Evolutionary conservation across 2,113 vertebrate species (phyloP).

Genomic region (Tretioscincus oriximinensis): DNA sequence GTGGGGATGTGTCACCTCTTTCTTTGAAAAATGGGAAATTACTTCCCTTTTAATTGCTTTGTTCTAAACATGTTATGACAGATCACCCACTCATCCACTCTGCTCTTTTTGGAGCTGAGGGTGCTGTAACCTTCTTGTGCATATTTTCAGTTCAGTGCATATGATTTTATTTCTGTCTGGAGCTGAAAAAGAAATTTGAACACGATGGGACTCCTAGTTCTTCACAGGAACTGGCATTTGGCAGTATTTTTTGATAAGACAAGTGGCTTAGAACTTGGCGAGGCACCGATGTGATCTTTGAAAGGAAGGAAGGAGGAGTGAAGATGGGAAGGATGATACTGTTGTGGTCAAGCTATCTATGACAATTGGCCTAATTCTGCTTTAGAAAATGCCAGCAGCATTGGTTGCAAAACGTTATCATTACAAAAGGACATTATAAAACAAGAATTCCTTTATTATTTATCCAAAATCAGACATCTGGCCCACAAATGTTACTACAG

Average conservation of each 20-base stretch:
- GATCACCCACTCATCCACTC: slow-evolving; percentile 38
- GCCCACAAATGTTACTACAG: no score
- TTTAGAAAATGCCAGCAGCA: neutral
- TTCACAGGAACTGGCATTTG: slow-evolving; percentile 21
- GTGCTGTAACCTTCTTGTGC: slow-evolving; percentile 31
- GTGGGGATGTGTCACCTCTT: slow-evolving; percentile 17
- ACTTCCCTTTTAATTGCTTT: slow-evolving; percentile 31
- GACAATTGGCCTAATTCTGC: neutral
- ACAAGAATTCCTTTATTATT: neutral
- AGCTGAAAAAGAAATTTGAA: slow-evolving; percentile 15
- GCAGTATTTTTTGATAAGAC: slow-evolving; percentile 23
- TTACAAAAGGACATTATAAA: neutral
- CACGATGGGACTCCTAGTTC: slow-evolving; percentile 21
- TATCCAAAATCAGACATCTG: neutral
- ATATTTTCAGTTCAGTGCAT: slow-evolving; percentile 17
- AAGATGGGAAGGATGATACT: neutral
- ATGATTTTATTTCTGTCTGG: slow-evolving; percentile 19
- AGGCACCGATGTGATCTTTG: slow-evolving; percentile 32
- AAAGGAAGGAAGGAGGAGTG: neutral
- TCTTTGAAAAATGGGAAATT: slow-evolving; percentile 32
- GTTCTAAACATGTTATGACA: slow-evolving; percentile 35
- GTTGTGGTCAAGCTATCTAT: neutral
- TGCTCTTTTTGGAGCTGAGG: slow-evolving; percentile 36
- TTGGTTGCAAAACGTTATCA: neutral
- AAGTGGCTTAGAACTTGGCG: slow-evolving; percentile 20